These are phyloP conservation scores for Erethizon dorsatum DNA, from an alignment of 2,797 vertebrate genomes.

Conservation along the genomic window DNA sequence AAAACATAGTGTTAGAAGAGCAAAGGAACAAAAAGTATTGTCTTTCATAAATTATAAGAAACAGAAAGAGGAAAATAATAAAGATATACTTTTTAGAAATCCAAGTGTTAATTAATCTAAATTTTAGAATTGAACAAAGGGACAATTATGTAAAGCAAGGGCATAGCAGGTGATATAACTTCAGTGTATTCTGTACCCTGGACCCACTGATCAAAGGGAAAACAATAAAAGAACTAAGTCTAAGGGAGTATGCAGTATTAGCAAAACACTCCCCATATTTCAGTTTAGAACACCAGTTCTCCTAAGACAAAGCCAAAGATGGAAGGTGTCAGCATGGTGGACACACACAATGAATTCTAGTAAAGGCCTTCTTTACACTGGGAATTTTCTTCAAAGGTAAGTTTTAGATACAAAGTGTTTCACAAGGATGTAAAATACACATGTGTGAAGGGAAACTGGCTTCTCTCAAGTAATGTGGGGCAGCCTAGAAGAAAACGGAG, in stretches of 20 bases:
- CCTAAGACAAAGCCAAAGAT: constrained; percentile 14
- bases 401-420: constrained; percentile 44
- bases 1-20: constrained; percentile 38
- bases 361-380: background rate
- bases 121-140: background rate
- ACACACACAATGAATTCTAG: background rate
- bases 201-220: constrained; percentile 25
- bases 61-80: constrained; percentile 14
- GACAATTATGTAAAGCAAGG: background rate
- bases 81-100: background rate
- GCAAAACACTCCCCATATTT: background rate
- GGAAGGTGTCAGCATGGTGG: background rate
- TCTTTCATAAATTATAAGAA: constrained; percentile 10
- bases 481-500: background rate
- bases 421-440: background rate
- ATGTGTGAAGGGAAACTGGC: background rate
- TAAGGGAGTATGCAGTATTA: background rate
- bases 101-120: background rate
- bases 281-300: background rate
- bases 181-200: background rate
- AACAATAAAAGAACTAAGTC: background rate
- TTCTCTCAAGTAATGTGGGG: constrained; percentile 2
- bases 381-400: constrained; percentile 51
- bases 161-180: background rate
- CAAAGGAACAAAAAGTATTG: background rate